Conservation (phyloP, 2,113 vertebrate genomes). For the Rynchops niger region DNA sequence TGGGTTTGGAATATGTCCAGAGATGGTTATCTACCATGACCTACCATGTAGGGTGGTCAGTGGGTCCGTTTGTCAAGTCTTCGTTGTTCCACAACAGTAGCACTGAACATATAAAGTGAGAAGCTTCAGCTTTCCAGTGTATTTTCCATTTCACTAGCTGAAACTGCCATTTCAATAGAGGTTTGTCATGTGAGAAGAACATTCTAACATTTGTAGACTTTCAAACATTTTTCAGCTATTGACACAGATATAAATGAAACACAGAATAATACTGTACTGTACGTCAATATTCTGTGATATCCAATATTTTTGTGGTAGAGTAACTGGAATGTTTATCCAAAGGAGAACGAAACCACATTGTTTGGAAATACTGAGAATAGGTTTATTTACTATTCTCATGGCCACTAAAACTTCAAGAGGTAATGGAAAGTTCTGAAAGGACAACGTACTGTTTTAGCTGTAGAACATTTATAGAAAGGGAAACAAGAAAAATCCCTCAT, state of each 20-base stretch:
- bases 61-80: background rate
- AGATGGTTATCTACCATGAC: background rate
- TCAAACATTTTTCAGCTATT: background rate
- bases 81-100: background rate
- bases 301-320: background rate
- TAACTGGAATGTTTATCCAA: background rate
- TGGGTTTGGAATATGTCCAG: background rate
- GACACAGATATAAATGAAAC: background rate
- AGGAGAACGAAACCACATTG: background rate
- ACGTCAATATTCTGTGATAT: background rate
- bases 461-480: background rate
- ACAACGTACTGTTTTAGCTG: background rate
- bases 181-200: background rate
- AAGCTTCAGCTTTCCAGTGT: background rate
- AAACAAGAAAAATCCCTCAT: background rate
- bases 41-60: background rate
- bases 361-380: background rate
- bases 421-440: background rate
- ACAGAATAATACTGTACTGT: background rate
- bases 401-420: background rate
- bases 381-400: background rate
- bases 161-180: background rate
- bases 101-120: background rate
- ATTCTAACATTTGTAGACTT: background rate
- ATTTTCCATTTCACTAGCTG: background rate